phyloP scores from a whole-genome alignment of 2,888 invertebrate species.

The Neocrepidodera transversa region DNA sequence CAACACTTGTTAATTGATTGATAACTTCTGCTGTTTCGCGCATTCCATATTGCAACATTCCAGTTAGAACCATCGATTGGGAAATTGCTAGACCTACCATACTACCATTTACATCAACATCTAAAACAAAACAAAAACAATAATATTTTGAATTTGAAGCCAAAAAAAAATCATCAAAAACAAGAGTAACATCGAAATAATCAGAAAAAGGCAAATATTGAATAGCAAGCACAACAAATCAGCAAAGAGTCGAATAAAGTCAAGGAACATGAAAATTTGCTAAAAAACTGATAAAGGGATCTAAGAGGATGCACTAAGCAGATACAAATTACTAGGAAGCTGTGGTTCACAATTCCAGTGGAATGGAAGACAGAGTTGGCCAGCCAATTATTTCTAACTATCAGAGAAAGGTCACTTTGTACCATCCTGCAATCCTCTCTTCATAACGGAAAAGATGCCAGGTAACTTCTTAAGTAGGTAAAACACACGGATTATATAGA shows the following conservation, averaged over 20 bases:
- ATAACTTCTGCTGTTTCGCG: constrained; percentile 79
- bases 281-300: too few species aligned
- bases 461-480: too few species aligned
- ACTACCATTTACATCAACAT: constrained; percentile 42
- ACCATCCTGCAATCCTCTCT: too few species aligned
- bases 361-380: too few species aligned
- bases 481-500: too few species aligned
- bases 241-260: background rate
- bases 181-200: background rate
- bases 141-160: background rate
- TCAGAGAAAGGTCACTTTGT: too few species aligned
- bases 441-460: too few species aligned
- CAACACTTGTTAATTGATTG: constrained; percentile 80
- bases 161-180: background rate
- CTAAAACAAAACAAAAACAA: background rate
- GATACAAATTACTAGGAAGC: too few species aligned
- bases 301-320: too few species aligned
- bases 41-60: constrained; percentile 83
- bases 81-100: constrained; percentile 51
- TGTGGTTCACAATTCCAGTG: too few species aligned
- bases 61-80: constrained; percentile 51
- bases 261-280: background rate
- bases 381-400: too few species aligned
- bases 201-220: background rate
- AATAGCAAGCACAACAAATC: too few species aligned